These are phyloP conservation scores for Sinocyclocheilus anshuiensis DNA, from an alignment of 2,113 vertebrate species.

Conservation along the genomic window DNA sequence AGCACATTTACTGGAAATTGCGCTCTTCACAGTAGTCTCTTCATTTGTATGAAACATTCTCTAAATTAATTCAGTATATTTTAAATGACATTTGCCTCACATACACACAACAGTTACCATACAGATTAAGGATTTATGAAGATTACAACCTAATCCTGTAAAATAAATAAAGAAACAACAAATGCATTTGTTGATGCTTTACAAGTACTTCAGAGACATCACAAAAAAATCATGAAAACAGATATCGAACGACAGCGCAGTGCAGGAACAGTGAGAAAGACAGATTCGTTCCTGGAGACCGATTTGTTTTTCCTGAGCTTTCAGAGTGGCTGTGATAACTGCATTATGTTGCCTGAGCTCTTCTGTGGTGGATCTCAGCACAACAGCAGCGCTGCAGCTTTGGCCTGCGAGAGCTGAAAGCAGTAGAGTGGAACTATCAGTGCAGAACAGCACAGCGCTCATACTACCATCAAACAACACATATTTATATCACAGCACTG, in stretches of 20 bases:
- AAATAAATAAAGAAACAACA: too few relatives aligned
- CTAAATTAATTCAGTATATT: neutral
- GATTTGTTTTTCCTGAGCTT: constrained; percentile 29
- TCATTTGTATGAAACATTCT: neutral
- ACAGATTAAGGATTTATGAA: constrained; percentile 45
- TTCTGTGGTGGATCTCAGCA: constrained; percentile 6
- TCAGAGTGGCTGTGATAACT: constrained; percentile 32
- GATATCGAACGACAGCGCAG: neutral
- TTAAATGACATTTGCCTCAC: constrained; percentile 17
- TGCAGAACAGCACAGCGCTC: constrained; percentile 34
- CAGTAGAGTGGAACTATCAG: constrained; percentile 60
- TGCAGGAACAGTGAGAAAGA: constrained; percentile 9
- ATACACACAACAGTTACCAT: constrained; percentile 24
- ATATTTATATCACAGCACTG: constrained; percentile 30
- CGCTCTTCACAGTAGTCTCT: neutral
- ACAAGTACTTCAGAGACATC: constrained; percentile 12
- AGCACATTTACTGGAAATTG: neutral
- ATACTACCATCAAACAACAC: neutral
- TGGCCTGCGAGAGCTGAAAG: constrained; percentile 28
- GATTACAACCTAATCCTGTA: constrained; percentile 42
- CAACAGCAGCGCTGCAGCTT: neutral
- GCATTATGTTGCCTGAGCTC: constrained; percentile 26
- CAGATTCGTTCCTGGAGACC: constrained; percentile 3
- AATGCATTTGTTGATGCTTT: too few relatives aligned
- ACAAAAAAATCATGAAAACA: constrained; percentile 20